phyloP scores from a whole-genome alignment of 1,140 invertebrate species.

The Panonychus citri region DNA sequence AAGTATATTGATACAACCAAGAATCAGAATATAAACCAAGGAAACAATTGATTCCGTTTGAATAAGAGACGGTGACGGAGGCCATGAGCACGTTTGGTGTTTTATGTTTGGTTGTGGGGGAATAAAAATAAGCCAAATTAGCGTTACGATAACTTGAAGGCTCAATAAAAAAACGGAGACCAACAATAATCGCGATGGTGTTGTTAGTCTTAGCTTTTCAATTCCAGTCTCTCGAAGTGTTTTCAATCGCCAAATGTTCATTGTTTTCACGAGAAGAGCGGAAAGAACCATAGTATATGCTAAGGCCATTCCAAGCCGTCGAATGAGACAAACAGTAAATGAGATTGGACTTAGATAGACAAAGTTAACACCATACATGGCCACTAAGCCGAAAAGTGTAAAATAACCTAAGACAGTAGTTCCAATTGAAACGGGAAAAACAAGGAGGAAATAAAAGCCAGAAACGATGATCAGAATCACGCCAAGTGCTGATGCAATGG shows the following conservation, averaged over 20 bases:
- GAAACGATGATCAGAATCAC: constrained; percentile 21
- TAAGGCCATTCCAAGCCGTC: constrained; percentile 24
- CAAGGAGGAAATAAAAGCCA: constrained; percentile 26
- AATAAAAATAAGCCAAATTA: constrained; percentile 26
- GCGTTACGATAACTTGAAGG: constrained; percentile 26
- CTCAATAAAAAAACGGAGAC: constrained; percentile 21
- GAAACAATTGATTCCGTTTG: constrained; percentile 27
- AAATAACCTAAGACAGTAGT: constrained; percentile 28
- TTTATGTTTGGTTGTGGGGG: constrained; percentile 18
- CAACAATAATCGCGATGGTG: constrained; percentile 24
- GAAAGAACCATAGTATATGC: constrained; percentile 26
- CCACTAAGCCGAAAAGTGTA: constrained; percentile 25
- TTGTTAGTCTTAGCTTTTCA: constrained; percentile 18
- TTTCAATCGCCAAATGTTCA: constrained; percentile 23
- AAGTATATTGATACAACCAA: constrained; percentile 23
- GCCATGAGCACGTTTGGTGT: constrained; percentile 17
- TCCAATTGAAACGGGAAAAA: constrained; percentile 24
- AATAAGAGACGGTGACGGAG: constrained; percentile 17
- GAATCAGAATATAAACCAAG: constrained; percentile 26
- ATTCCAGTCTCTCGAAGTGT: constrained; percentile 17
- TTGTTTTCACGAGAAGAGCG: constrained; percentile 27
- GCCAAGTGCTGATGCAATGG: constrained; percentile 21
- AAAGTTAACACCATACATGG: constrained; percentile 26
- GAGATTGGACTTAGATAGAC: constrained; percentile 25
- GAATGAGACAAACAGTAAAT: constrained; percentile 20